Percentiles rank a stretch among this genome's conserved stretches.
phyloP scores from a whole-genome alignment of 2,113 vertebrate genomes.

The Perca fluviatilis region DNA sequence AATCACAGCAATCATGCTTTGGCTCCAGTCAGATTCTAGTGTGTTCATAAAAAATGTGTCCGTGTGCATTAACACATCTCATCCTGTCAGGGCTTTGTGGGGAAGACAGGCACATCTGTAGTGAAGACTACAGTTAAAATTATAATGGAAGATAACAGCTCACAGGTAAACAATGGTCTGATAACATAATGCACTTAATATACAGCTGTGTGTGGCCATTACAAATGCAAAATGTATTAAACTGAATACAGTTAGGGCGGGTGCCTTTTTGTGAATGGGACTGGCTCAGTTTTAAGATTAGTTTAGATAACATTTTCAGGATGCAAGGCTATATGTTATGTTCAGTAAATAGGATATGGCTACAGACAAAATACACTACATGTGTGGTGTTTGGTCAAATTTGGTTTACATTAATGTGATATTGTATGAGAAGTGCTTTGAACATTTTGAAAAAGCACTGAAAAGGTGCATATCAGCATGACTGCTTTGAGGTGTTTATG shows the following conservation, averaged over 20 bases:
- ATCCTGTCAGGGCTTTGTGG: slow-evolving; percentile 84
- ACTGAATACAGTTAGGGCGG: accelerated
- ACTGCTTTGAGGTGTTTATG: background rate
- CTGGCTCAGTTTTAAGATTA: background rate
- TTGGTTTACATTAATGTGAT: background rate
- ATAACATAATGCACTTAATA: background rate
- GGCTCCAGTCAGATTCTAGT: background rate
- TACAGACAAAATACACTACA: background rate
- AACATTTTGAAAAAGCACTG: slow-evolving; percentile 1
- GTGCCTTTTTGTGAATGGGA: background rate
- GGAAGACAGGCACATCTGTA: slow-evolving; percentile 86
- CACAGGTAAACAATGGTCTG: slow-evolving; percentile 86
- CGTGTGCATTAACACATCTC: slow-evolving; percentile 38
- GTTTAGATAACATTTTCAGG: background rate
- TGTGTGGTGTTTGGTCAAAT: background rate
- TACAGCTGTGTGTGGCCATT: background rate
- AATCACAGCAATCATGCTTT: background rate
- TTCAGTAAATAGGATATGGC: background rate
- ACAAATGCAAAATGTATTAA: background rate
- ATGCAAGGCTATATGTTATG: background rate
- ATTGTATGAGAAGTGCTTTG: slow-evolving; percentile 9
- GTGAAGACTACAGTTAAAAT: slow-evolving; percentile 88
- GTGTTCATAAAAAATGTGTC: background rate
- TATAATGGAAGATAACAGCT: slow-evolving; percentile 86
- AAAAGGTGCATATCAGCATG: background rate